These are phyloP conservation scores for Agriopis marginaria DNA, from an alignment of 2,888 invertebrate species.

Conservation along the genomic window DNA sequence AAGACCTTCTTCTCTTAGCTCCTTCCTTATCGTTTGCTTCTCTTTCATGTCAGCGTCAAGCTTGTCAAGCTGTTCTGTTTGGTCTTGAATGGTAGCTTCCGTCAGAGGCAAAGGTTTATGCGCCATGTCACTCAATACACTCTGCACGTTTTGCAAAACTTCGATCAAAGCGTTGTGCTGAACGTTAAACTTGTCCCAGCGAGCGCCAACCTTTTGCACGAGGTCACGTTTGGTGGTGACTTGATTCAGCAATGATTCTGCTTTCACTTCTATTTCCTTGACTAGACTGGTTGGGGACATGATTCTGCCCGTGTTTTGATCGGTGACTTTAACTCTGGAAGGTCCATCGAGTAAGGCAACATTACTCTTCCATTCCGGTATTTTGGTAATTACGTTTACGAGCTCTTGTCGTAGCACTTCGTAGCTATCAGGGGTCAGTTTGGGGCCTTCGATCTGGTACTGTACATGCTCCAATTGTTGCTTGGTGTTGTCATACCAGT, in stretches of 20 bases:
- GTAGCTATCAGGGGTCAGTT: constrained; percentile 90
- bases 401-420: constrained; percentile 90
- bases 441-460: constrained; percentile 92
- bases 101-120: constrained; percentile 79
- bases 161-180: constrained; percentile 90
- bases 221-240: constrained; percentile 89
- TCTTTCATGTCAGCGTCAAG: constrained; percentile 86
- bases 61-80: constrained; percentile 82
- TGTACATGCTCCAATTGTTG: constrained; percentile 93
- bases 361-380: constrained; percentile 90
- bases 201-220: constrained; percentile 89
- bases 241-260: constrained; percentile 88
- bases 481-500: constrained; percentile 92
- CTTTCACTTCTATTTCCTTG: constrained; percentile 90
- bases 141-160: constrained; percentile 87
- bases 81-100: constrained; percentile 79
- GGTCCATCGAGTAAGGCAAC: constrained; percentile 89
- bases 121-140: constrained; percentile 85
- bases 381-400: constrained; percentile 88
- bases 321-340: constrained; percentile 89
- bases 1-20: constrained; percentile 92
- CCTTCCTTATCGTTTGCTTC: constrained; percentile 88
- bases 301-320: constrained; percentile 89
- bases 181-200: constrained; percentile 92
- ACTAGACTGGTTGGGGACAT: constrained; percentile 91